Evolutionary conservation across 2,888 invertebrate species (phyloP).

Genomic region (Pycnomerus fuliginosus): DNA sequence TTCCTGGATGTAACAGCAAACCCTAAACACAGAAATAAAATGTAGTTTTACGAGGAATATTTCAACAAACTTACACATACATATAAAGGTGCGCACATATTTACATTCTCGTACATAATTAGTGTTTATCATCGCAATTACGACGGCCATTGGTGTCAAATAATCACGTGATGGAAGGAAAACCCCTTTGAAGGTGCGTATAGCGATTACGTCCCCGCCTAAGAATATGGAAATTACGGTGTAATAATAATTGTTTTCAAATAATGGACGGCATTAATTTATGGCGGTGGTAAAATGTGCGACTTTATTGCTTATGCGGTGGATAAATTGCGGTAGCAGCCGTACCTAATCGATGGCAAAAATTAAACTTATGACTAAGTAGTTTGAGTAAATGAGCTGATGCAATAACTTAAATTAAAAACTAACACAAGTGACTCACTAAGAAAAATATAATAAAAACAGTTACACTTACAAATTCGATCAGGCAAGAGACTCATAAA

Average conservation of each 20-base stretch:
- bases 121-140: slow-evolving; percentile 52
- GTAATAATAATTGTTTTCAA: slow-evolving; percentile 34
- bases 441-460: too few species aligned
- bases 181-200: slow-evolving; percentile 12
- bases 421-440: too few species aligned
- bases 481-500: too few species aligned
- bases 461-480: too few species aligned
- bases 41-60: too few species aligned
- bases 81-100: too few species aligned
- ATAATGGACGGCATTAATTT: slow-evolving; percentile 34
- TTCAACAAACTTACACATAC: too few species aligned
- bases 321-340: slow-evolving; percentile 8
- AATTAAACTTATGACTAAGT: too few species aligned
- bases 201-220: slow-evolving; percentile 20
- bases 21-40: slow-evolving; percentile 5
- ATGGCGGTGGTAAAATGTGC: slow-evolving; percentile 35
- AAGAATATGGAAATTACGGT: slow-evolving; percentile 35
- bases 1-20: not conserved
- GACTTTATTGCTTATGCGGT: slow-evolving; percentile 28
- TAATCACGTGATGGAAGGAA: slow-evolving; percentile 39
- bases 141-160: slow-evolving; percentile 45
- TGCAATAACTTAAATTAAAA: too few species aligned
- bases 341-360: slow-evolving; percentile 12
- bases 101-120: slow-evolving; percentile 51
- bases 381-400: too few species aligned